Evolutionary conservation across 2,113 vertebrate genomes (phyloP).

Genomic region (Thalassoma bifasciatum): DNA sequence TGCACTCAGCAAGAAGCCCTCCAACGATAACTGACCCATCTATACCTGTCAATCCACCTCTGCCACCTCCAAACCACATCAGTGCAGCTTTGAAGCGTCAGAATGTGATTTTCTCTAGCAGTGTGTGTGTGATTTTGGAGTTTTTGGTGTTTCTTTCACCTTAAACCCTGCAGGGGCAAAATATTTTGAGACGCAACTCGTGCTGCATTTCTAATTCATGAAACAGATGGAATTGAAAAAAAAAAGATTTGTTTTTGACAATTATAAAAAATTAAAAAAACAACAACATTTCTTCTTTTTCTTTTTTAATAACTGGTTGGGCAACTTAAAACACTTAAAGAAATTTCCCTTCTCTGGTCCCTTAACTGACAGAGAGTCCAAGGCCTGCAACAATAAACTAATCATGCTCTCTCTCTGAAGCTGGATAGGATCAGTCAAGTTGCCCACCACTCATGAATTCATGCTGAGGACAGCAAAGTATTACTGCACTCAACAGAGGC

Average conservation of each 20-base stretch:
- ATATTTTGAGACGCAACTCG: not conserved
- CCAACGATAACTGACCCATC: slow-evolving; percentile 38
- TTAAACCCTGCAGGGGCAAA: not conserved
- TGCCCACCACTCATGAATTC: too few relatives aligned
- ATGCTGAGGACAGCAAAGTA: not conserved
- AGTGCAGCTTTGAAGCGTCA: slow-evolving; percentile 45
- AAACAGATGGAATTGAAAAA: not conserved
- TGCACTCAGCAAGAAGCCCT: not conserved
- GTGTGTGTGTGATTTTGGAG: not conserved
- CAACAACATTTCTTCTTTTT: too few relatives aligned
- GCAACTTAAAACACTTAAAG: too few relatives aligned
- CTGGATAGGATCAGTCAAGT: too few relatives aligned
- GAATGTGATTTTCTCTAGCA: not conserved
- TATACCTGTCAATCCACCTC: slow-evolving; percentile 43
- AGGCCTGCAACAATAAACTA: too few relatives aligned
- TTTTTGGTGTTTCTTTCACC: not conserved
- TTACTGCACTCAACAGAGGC: not conserved
- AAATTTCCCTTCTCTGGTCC: too few relatives aligned
- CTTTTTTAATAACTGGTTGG: too few relatives aligned
- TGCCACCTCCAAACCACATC: slow-evolving; percentile 7
- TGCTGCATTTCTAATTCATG: not conserved
- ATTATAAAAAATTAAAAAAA: too few relatives aligned
- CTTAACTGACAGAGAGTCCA: too few relatives aligned
- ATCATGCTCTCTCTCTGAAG: too few relatives aligned
- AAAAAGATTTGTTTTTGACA: too few relatives aligned